Percentiles rank a stretch among this genome's conserved stretches.
phyloP scores from a whole-genome alignment of 2,888 invertebrate genomes.

The Himalopsyche japonica region DNA sequence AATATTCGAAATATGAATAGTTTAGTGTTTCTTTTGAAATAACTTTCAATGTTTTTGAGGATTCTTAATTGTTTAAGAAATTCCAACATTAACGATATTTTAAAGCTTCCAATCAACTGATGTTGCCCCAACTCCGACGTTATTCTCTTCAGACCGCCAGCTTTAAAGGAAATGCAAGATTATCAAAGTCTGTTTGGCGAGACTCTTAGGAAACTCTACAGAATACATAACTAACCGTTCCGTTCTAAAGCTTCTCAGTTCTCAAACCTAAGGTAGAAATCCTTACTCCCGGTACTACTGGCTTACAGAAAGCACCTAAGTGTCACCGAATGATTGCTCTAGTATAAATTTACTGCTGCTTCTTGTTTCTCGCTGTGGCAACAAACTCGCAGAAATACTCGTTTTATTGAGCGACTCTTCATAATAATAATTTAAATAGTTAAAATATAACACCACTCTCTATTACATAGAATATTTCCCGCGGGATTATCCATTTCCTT shows the following conservation, averaged over 20 bases:
- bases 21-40: too few relatives aligned
- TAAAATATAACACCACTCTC: too few relatives aligned
- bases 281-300: background rate
- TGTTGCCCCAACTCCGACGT: background rate
- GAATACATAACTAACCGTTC: background rate
- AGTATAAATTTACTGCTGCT: conserved; percentile 3
- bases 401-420: too few relatives aligned
- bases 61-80: background rate
- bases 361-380: conserved; percentile 3
- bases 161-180: conserved; percentile 26
- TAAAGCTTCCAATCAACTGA: background rate
- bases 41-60: too few relatives aligned
- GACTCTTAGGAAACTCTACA: background rate
- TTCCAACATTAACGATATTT: background rate
- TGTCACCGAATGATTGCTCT: conserved; percentile 7
- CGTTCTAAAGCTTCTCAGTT: background rate
- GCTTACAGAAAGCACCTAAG: background rate
- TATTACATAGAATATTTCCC: too few relatives aligned
- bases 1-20: too few relatives aligned
- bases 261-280: background rate
- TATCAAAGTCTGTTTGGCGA: conserved; percentile 31
- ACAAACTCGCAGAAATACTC: background rate
- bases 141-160: conserved; percentile 13
- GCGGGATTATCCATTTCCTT: background rate
- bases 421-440: too few relatives aligned